Evolutionary conservation across 2,797 vertebrate genomes (phyloP), one percentile per base, ranked within the genome.

Genomic region (Gallirallus australis): DNA sequence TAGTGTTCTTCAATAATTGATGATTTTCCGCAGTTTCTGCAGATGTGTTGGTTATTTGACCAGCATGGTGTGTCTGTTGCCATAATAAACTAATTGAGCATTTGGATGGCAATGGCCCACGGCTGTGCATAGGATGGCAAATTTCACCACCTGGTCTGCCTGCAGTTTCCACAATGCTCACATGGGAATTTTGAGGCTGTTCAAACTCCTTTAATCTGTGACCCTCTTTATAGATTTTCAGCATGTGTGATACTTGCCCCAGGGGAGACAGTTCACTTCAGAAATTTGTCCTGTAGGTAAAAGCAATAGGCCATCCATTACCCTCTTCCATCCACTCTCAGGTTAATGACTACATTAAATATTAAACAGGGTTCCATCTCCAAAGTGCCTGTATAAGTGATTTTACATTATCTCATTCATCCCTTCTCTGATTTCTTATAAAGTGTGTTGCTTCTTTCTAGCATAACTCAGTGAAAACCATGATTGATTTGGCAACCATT

Each of bases 311-410:
- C 88, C 96, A 93, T 98, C 97, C 97, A 97, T 98, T 97, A 97
- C 77, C 53, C 56, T 94, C 87, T 96, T 86, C 52, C 70, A 97
- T 91, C 84, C 63, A 75, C 95, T 97, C 94, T 97, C 94, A 96
- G 96, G 97, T 97, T 98, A 98, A 98, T 98, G 96, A 97, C 97
- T 94, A 64, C 94, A 97, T 98, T 98, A 98, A 98, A 97, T 98
- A 98, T 98, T 98, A 96, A 98, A 95, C 0, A 2, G 89, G 92
- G 93, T 97, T 97, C 95, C 39, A 70, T 98, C 98, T 97, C 96
- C 81, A 95, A 96, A 96, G 97, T 97, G 95, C 94, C 92, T 94
- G 42, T 85, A 77, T 97, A 97, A 98, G 98, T 97, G 97, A 98
- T 98, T 98, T 98, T 97, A 97, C 97, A 98, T 98, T 97, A 98